A percentile compares a stretch with the other conserved stretches of the same genome.
Conservation (phyloP, 2,797 vertebrate species). For the Anas flavirostris region DNA sequence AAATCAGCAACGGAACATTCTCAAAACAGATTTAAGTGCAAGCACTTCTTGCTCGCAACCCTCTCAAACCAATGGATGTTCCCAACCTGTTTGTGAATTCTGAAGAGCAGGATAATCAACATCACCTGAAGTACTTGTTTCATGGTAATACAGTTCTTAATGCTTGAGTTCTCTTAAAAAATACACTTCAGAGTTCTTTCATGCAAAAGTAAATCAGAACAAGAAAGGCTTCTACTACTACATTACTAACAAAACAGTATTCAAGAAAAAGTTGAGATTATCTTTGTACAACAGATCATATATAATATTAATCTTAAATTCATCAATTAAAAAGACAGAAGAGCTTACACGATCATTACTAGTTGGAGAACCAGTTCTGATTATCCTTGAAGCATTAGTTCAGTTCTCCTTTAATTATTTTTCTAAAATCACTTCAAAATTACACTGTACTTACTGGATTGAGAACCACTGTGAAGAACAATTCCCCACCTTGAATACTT, state of each 20-base stretch:
- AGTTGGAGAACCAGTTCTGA: neutral
- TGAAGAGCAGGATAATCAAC: neutral
- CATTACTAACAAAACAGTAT: neutral
- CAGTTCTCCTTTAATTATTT: neutral
- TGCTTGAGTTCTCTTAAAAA: neutral
- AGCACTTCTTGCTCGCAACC: neutral
- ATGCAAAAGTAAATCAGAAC: neutral
- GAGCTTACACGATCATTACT: neutral
- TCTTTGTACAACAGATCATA: neutral
- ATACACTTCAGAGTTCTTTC: neutral
- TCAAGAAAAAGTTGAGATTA: neutral
- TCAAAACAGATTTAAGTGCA: neutral
- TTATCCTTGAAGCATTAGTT: neutral
- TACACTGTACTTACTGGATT: slow-evolving; percentile 89
- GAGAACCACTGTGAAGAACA: slow-evolving; percentile 95
- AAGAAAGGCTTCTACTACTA: neutral
- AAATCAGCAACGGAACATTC: neutral
- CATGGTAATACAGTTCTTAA: neutral
- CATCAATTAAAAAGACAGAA: neutral
- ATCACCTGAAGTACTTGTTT: neutral
- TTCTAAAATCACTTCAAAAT: neutral
- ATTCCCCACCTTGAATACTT: slow-evolving; percentile 95
- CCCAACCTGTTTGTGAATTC: neutral
- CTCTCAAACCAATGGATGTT: neutral
- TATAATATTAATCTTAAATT: neutral